Conservation (phyloP, 2,888 invertebrate species). For the Plemyria rubiginata region DNA sequence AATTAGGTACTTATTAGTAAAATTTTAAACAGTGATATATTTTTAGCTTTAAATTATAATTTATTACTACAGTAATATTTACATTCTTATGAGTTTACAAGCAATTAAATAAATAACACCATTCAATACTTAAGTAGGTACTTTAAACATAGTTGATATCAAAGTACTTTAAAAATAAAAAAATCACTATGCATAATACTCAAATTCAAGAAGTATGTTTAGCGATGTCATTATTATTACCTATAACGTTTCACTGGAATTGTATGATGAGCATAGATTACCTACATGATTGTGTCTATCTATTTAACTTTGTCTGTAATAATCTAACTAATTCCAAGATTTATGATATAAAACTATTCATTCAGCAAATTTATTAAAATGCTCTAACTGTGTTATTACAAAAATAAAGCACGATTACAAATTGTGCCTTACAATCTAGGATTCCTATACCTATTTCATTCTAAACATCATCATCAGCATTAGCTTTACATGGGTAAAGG, state of each 20-base stretch:
- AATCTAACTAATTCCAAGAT: constrained; percentile 41
- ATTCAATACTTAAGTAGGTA: too few relatives aligned
- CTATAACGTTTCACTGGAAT: too few relatives aligned
- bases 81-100: not conserved
- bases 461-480: constrained; percentile 45
- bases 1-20: constrained; percentile 2
- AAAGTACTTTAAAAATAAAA: too few relatives aligned
- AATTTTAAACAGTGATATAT: constrained; percentile 23
- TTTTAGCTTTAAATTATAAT: constrained; percentile 6
- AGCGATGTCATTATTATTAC: too few relatives aligned
- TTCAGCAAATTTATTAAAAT: constrained; percentile 39
- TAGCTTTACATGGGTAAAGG: constrained; percentile 62
- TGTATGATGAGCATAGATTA: not conserved
- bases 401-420: constrained; percentile 49
- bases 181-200: too few relatives aligned
- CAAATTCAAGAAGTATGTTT: too few relatives aligned
- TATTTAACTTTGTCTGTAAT: constrained; percentile 42
- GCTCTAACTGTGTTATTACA: constrained; percentile 45
- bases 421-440: constrained; percentile 48
- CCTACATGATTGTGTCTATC: constrained; percentile 43
- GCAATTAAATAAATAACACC: not conserved
- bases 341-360: constrained; percentile 26
- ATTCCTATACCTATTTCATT: constrained; percentile 45
- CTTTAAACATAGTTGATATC: too few relatives aligned
- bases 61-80: constrained; percentile 6